Conservation (phyloP, 2,113 vertebrate genomes). For the Pagrus major region DNA sequence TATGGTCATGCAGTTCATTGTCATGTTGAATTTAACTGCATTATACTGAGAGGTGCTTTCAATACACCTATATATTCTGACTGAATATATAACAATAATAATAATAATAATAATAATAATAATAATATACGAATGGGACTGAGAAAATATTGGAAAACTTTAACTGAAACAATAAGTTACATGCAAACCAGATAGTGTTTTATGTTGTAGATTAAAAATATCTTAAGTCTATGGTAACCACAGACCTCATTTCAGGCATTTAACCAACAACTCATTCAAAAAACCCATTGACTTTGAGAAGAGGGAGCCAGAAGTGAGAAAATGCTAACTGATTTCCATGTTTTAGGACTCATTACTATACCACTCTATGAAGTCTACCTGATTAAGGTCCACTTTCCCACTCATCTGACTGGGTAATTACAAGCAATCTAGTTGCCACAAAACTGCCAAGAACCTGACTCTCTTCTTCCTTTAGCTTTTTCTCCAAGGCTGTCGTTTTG, state of each 20-base stretch:
- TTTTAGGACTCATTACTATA: no score
- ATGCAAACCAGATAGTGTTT: background rate
- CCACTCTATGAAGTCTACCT: no score
- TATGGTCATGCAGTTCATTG: background rate
- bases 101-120: no score
- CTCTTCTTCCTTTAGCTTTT: background rate
- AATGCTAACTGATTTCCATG: no score
- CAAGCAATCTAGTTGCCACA: background rate
- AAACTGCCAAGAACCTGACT: background rate
- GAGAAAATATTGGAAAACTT: background rate
- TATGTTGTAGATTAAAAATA: no score
- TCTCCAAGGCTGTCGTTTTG: background rate
- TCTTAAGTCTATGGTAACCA: no score
- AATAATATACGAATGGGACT: background rate
- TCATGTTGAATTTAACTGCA: background rate
- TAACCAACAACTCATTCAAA: no score
- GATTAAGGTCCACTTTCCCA: background rate
- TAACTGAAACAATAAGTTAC: background rate
- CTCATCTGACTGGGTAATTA: conserved; percentile 1
- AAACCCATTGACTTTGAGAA: no score
- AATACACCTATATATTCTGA: no score
- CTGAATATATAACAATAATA: no score
- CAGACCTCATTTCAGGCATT: no score
- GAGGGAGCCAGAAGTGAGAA: no score
- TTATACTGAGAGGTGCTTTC: background rate